These are phyloP conservation scores for Diglossa cyanea DNA, from an alignment of 2,797 vertebrate species.

Conservation along the genomic window DNA sequence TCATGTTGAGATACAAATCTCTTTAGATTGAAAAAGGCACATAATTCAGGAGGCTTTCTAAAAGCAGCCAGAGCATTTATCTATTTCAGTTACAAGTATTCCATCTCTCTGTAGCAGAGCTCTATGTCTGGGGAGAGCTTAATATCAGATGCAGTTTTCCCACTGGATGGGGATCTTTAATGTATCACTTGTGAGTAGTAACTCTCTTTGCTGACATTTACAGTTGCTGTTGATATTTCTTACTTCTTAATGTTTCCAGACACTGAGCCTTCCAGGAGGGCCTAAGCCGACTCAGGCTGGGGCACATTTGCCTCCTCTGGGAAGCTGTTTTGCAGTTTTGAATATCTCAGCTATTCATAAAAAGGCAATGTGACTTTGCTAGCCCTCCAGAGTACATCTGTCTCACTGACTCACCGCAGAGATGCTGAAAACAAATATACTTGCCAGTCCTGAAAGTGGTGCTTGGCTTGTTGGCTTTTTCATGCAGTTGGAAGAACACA, in stretches of 20 bases:
- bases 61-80: background rate
- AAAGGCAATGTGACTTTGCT: background rate
- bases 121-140: background rate
- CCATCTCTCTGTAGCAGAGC: background rate
- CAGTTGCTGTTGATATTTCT: slow-evolving; percentile 20
- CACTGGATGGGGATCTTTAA: background rate
- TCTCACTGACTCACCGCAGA: slow-evolving; percentile 13
- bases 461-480: background rate
- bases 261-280: background rate
- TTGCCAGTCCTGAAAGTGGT: background rate
- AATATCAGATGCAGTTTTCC: background rate
- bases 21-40: background rate
- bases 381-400: slow-evolving; percentile 3
- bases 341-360: slow-evolving; percentile 29
- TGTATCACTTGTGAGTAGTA: background rate
- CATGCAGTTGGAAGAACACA: background rate
- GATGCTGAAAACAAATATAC: slow-evolving; percentile 16
- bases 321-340: slow-evolving; percentile 16
- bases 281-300: background rate
- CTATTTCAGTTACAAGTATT: background rate
- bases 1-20: background rate
- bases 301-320: background rate
- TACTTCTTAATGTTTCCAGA: background rate
- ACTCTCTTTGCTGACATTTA: slow-evolving; percentile 6
- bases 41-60: slow-evolving; percentile 13